Base-by-base conservation (phyloP, 2,797 vertebrate genomes). In the Coccyzus lansbergi region DNA sequence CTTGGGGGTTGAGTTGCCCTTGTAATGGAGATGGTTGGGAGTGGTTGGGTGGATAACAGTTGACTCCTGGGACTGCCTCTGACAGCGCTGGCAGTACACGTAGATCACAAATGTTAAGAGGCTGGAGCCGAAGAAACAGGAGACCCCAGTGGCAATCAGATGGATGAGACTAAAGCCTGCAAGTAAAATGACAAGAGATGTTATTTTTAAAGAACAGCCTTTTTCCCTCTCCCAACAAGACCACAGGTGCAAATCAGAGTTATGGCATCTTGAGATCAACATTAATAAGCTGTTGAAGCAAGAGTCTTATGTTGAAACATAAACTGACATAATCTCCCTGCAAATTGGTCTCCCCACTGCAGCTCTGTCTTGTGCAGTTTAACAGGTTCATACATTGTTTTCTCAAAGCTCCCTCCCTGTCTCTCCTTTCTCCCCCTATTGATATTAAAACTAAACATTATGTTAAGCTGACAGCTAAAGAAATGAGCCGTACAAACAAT, bases 81-180 rank as follows among this genome's bases (percentile, higher is more conserved):
- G 99, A 96, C 99, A 99, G 55, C 98, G 98, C 69, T 99, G 99
- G 94, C 99, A 99, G 95, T 99, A 99, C 84, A 99, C 98, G 60
- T 99, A 99, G 92, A 99, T 98, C 22, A 99, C 98, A 96, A 99
- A 99, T 3, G 99, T 99, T 95, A 99, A 97, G 90, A 99, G 98
- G 48, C 99, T 99, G 9, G 99, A 99, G 71, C 99, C 99, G 6
- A 99, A 98, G 98, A 99, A 99, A 92, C 99, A 99, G 86, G 99
- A 99, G 82, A 99, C 95, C 0, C 99, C 99, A 0, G 99, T 99
- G 95, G 98, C 99, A 76, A 99, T 99, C 86, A 99, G 98, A 96
- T 99, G 99, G 94, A 99, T 98, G 92, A 99, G 98, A 93, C 97
- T 99, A 97, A 99, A 99, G 17, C 98, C 99, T 99, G 97, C 59